These are phyloP conservation scores for Mesorhabditis belari DNA, from an alignment of 2,888 invertebrate genomes.

Conservation along the genomic window DNA sequence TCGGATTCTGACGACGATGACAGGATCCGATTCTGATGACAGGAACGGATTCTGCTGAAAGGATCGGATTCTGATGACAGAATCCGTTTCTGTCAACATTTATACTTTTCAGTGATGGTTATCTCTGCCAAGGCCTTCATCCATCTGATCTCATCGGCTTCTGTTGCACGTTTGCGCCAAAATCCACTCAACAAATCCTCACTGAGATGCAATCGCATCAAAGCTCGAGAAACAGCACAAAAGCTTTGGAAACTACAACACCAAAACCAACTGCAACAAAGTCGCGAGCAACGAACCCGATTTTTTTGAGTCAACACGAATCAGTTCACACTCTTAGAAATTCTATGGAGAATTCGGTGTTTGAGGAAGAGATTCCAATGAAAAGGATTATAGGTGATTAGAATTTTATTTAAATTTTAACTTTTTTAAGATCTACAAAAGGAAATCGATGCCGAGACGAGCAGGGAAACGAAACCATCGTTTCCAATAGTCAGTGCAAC, in stretches of 20 bases:
- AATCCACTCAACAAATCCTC: constrained; percentile 3
- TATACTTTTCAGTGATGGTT: constrained; percentile 19
- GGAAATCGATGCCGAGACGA: not conserved
- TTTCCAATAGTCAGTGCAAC: no score
- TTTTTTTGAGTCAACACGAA: not conserved
- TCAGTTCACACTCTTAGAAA: no score
- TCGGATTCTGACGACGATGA: no score
- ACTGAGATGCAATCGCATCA: not conserved
- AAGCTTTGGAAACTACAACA: not conserved
- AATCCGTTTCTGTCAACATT: no score
- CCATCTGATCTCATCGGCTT: constrained; percentile 22
- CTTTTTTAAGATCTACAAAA: not conserved
- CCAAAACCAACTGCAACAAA: not conserved
- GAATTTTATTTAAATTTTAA: no score
- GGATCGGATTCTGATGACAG: no score
- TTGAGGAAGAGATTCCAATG: not conserved
- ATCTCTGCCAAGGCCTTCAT: constrained; percentile 20
- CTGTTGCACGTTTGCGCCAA: constrained; percentile 22
- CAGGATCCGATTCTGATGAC: no score
- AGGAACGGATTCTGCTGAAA: no score
- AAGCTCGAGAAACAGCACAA: not conserved
- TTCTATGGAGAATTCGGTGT: no score
- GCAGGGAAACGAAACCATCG: no score
- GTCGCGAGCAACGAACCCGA: not conserved
- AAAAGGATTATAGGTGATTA: not conserved